These are phyloP conservation scores for Anhinga rufa DNA, from an alignment of 2,113 vertebrate genomes.

Conservation along the genomic window DNA sequence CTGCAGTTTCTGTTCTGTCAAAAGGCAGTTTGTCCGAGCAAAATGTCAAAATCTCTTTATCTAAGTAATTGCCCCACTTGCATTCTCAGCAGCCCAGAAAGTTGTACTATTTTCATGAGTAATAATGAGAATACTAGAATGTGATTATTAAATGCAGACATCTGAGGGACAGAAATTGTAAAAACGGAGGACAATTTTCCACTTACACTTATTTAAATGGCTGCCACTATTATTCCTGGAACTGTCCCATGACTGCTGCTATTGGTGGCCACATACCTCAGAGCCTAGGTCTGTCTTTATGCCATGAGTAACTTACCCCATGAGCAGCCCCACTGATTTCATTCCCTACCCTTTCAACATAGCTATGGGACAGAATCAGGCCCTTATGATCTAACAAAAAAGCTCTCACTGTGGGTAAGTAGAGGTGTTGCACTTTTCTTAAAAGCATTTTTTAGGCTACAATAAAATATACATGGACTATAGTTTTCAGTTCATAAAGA, in stretches of 20 bases:
- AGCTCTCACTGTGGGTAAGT: neutral
- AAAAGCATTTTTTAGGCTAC: neutral
- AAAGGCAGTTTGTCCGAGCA: constrained; percentile 5
- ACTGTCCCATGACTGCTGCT: neutral
- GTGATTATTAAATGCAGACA: constrained; percentile 48
- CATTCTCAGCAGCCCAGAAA: constrained; percentile 48
- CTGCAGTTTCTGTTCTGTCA: neutral
- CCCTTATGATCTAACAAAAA: neutral
- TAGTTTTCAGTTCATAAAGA: constrained; percentile 21
- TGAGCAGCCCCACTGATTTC: neutral
- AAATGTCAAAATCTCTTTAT: constrained; percentile 18
- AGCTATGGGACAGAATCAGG: neutral
- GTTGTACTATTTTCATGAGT: neutral
- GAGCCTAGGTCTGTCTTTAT: neutral
- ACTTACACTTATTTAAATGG: constrained; percentile 9
- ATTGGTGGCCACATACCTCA: neutral
- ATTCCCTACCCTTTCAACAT: neutral
- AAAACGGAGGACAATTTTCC: constrained; percentile 44
- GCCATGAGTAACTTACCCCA: neutral
- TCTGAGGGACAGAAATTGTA: constrained; percentile 21
- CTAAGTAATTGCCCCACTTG: constrained; percentile 29
- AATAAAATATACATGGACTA: neutral
- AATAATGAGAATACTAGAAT: constrained; percentile 40
- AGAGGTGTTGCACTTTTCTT: neutral
- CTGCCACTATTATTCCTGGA: constrained; percentile 35